These are phyloP conservation scores for Microplitis manilae DNA, from an alignment of 2,888 invertebrate genomes.

Conservation along the genomic window DNA sequence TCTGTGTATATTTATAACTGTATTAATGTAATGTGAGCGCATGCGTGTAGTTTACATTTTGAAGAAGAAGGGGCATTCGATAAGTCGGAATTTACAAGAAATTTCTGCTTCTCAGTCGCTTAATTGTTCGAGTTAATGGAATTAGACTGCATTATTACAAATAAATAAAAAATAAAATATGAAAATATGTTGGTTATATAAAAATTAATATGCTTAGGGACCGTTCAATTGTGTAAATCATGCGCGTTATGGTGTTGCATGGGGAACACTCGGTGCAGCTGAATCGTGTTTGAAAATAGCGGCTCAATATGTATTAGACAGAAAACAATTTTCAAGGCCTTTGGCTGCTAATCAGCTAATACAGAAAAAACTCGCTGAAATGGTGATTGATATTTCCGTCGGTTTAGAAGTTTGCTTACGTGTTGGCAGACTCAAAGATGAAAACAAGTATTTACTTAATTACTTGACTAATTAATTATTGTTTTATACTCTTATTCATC, in stretches of 20 bases:
- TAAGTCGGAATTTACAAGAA: too few species aligned
- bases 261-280: conserved; percentile 97
- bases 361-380: conserved; percentile 98
- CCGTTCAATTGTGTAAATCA: conserved; percentile 97
- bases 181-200: too few species aligned
- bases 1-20: too few species aligned
- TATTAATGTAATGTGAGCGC: too few species aligned
- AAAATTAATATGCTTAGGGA: conserved; percentile 73
- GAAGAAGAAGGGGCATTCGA: too few species aligned
- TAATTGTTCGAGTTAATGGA: too few species aligned
- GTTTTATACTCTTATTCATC: too few species aligned
- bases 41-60: too few species aligned
- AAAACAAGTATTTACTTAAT: conserved; percentile 75
- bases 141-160: too few species aligned
- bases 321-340: conserved; percentile 93
- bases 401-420: conserved; percentile 91
- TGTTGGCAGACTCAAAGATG: conserved; percentile 92
- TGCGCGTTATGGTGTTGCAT: conserved; percentile 97
- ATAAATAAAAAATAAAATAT: not conserved
- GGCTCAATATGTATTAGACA: conserved; percentile 91
- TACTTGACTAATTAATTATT: too few species aligned
- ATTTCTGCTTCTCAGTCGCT: too few species aligned
- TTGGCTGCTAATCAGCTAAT: conserved; percentile 97
- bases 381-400: conserved; percentile 93
- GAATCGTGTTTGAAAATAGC: conserved; percentile 93